Evolutionary conservation across 2,797 vertebrate species (phyloP).

Genomic region (Chaenodraco wilsoni): DNA sequence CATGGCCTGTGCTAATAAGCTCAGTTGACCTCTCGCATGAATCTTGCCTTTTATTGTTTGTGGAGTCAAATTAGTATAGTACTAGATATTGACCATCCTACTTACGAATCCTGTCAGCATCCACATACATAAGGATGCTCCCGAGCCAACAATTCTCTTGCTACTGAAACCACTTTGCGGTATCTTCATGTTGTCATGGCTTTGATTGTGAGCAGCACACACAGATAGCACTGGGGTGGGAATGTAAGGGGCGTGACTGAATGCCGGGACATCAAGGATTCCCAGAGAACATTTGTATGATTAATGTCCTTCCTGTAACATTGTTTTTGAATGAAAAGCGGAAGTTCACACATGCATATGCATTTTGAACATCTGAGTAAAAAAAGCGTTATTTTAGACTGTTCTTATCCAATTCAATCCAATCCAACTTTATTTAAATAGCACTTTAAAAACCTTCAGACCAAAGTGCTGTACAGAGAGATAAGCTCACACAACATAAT

Average conservation of each 20-base stretch:
- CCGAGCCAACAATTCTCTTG: conserved; percentile 3
- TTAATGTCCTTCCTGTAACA: conserved; percentile 6
- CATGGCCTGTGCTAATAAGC: background rate
- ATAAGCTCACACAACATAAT: too few species aligned
- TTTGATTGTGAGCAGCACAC: conserved; percentile 21
- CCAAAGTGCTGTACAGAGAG: too few species aligned
- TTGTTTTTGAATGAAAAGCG: background rate
- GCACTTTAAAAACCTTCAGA: too few species aligned
- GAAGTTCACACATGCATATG: background rate
- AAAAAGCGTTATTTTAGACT: background rate
- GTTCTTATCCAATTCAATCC: background rate
- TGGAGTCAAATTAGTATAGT: background rate
- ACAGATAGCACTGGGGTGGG: conserved; percentile 27
- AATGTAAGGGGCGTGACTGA: conserved; percentile 17
- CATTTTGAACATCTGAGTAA: background rate
- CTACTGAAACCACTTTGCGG: conserved; percentile 18
- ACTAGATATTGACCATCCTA: background rate
- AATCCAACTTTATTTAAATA: too few species aligned
- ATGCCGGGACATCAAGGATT: background rate
- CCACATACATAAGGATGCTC: background rate
- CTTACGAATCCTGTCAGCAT: background rate
- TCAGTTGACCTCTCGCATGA: background rate
- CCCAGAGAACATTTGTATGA: background rate
- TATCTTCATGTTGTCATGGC: conserved; percentile 32
- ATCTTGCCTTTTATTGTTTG: background rate